Percentiles rank a stretch among this genome's conserved stretches.
Conservation (phyloP, 2,888 invertebrate genomes). For the Carabus problematicus region DNA sequence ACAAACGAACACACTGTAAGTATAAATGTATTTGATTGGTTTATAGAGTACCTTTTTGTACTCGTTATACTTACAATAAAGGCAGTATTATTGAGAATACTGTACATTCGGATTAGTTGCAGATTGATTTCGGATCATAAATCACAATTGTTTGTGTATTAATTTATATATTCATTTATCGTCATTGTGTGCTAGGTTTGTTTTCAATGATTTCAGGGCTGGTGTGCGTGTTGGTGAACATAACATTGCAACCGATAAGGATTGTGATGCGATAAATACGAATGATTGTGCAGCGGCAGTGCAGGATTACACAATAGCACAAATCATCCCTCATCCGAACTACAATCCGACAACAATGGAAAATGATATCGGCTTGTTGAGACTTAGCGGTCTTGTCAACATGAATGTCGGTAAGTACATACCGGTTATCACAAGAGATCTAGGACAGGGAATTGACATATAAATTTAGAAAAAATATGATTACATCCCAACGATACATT, state of each 20-base stretch:
- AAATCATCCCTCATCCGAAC: conserved; percentile 62
- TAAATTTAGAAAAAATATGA: no score
- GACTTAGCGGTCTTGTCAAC: conserved; percentile 55
- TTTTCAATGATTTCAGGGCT: conserved; percentile 55
- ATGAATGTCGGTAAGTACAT: conserved; percentile 49
- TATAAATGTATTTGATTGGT: conserved; percentile 28
- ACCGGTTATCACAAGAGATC: no score
- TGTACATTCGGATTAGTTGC: no score
- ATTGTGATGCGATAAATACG: conserved; percentile 56
- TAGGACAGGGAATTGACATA: no score
- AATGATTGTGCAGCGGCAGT: conserved; percentile 59
- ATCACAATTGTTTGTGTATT: no score
- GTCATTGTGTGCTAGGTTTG: conserved; percentile 2
- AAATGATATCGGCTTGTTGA: conserved; percentile 68
- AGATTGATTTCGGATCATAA: no score
- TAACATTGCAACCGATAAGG: conserved; percentile 58
- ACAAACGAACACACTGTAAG: conserved; percentile 51
- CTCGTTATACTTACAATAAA: no score
- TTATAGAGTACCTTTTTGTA: no score
- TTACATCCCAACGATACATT: no score
- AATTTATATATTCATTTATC: no score
- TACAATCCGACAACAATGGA: conserved; percentile 61
- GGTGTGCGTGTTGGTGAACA: conserved; percentile 72
- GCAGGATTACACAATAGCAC: conserved; percentile 63
- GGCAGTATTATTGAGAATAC: no score